Evolutionary conservation across 2,797 vertebrate species (phyloP).

Genomic region (Hyperoplus immaculatus): DNA sequence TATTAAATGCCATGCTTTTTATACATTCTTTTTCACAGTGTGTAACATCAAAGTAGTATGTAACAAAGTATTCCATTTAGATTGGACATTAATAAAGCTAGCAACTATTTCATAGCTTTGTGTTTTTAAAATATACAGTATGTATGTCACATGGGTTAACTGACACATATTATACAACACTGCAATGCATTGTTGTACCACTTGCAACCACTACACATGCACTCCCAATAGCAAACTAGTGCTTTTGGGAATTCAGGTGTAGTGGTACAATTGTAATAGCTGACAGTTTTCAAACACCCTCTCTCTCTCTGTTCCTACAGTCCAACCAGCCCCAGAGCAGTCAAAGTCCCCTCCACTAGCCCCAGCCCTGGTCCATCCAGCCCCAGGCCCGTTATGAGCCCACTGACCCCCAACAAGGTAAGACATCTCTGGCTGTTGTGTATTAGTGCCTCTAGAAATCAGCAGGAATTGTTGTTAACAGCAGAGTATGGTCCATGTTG

Average conservation of each 20-base stretch:
- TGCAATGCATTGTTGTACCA: not conserved
- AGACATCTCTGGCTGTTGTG: slow-evolving; percentile 30
- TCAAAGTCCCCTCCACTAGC: slow-evolving; percentile 34
- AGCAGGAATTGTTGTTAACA: not conserved
- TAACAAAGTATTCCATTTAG: too few species aligned
- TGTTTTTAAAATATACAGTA: not conserved
- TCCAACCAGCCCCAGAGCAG: slow-evolving; percentile 59
- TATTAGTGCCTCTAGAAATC: slow-evolving; percentile 3
- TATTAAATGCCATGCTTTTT: not conserved
- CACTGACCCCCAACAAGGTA: slow-evolving; percentile 71
- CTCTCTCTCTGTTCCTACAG: slow-evolving; percentile 48
- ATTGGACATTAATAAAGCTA: too few species aligned
- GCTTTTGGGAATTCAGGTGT: not conserved
- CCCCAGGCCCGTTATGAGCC: slow-evolving; percentile 34
- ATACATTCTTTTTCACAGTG: too few species aligned
- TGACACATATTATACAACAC: not conserved
- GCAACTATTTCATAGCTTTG: not conserved
- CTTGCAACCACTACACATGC: too few species aligned
- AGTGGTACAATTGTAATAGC: slow-evolving; percentile 3
- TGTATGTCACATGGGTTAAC: not conserved
- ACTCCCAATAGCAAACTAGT: not conserved
- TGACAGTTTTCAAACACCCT: slow-evolving; percentile 15
- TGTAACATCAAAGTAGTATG: too few species aligned
- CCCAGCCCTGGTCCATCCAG: slow-evolving; percentile 41
- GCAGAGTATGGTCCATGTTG: not conserved